Percentiles rank a stretch among this genome's conserved stretches.
Evolutionary conservation across 1,140 invertebrate species (phyloP).

Genomic region (Drosophila mauritiana): DNA sequence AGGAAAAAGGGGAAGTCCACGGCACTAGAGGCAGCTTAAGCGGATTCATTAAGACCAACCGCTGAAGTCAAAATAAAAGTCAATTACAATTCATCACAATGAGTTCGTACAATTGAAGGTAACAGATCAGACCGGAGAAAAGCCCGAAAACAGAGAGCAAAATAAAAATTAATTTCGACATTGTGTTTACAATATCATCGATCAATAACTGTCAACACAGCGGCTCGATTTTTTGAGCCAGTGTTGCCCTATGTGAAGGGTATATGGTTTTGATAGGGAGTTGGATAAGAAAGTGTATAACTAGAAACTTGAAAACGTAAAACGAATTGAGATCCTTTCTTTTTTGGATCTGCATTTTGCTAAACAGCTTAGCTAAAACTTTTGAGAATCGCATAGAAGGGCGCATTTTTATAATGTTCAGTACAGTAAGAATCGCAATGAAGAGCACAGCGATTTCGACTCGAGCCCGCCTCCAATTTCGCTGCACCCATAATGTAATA

Average conservation of each 20-base stretch:
- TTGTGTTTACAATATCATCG: constrained; percentile 74
- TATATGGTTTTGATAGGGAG: not conserved
- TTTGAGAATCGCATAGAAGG: not conserved
- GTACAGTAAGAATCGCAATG: not conserved
- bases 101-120: constrained; percentile 59
- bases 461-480: not conserved
- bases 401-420: not conserved
- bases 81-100: constrained; percentile 65
- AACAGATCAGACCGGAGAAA: constrained; percentile 46
- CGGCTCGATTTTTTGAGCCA: constrained; percentile 23
- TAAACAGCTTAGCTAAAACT: not conserved
- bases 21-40: constrained; percentile 26
- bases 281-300: not conserved
- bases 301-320: no score
- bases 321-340: no score
- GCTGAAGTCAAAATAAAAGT: constrained; percentile 64
- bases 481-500: constrained; percentile 71
- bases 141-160: constrained; percentile 35
- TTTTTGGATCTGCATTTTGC: no score
- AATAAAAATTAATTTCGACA: constrained; percentile 79
- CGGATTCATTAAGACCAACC: constrained; percentile 43
- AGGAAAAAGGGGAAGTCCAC: constrained; percentile 8
- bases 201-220: constrained; percentile 82
- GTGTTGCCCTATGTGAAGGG: constrained; percentile 3
- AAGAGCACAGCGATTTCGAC: constrained; percentile 10